Base-by-base conservation (phyloP, 2,888 invertebrate genomes). In the Phalera bucephala region DNA sequence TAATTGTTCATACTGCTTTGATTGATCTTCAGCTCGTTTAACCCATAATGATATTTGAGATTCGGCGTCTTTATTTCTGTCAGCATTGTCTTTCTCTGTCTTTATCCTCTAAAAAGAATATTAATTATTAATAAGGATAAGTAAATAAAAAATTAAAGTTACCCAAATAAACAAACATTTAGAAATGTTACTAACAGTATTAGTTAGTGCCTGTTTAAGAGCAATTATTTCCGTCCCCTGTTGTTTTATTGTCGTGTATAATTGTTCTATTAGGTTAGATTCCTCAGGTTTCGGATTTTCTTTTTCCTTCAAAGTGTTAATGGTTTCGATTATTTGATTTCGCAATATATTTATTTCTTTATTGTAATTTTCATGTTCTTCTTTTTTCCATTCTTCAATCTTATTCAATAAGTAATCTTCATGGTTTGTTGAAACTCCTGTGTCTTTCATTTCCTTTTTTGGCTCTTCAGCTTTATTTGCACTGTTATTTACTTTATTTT, bases 311-410 rank as follows among this genome's bases (percentile, higher is more conserved):
- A 80, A 62, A 19, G 59, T 52, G 35, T 80, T 78, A 7, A 90
- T 74, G 6, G 80, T 80, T 30, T 85, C 80, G 31, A 80, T 55
- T 26, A 90, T 81, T 62, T 90, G 85, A 33, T 68, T 70, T 40
- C 82, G 69, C 33, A 90, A 59, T 9, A 71, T 72, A 57, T 82
- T 83, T 50, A 91, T 89, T 72, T 91, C 88, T 55, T 85, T 85
- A 25, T 84, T 84, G 61, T 91, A 91, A 59, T 91, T 91, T 35
- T 86, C 87, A 42, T 89, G 76, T 63, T 91, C 90, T 60, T 87
- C 72, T 60, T 83, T 81, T 66, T 90, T 92, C 87, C 89, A 91
- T 65, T 77, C 81, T 59, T 82, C 91, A 45, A 82, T 82, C 68
- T 74, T 87, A 64, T 79, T 74, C 22, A 85, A 41, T 21, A 85